Percentiles rank a stretch among this genome's conserved stretches.
phyloP scores from a whole-genome alignment of 2,113 vertebrate genomes.

The Oncorhynchus clarkii region DNA sequence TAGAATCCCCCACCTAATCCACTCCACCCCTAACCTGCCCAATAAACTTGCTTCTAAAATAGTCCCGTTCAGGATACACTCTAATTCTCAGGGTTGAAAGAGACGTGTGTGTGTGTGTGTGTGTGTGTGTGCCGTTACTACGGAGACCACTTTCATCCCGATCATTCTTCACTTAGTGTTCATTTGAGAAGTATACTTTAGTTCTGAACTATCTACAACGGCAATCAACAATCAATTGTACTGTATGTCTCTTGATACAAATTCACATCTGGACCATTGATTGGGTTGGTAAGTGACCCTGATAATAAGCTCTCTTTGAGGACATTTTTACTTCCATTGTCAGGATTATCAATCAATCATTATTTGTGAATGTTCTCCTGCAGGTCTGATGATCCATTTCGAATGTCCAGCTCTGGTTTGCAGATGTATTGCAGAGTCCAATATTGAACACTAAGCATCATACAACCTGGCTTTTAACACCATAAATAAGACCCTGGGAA shows the following conservation, averaged over 20 bases:
- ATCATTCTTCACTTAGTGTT: background rate
- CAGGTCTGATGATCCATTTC: too few species aligned
- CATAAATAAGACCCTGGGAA: too few species aligned
- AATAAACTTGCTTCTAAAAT: background rate
- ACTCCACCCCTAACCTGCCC: background rate
- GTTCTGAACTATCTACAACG: background rate
- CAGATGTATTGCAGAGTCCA: too few species aligned
- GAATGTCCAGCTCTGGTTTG: too few species aligned
- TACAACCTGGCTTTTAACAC: too few species aligned
- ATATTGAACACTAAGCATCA: too few species aligned
- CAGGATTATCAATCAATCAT: too few species aligned
- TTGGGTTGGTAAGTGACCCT: background rate
- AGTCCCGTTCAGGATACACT: background rate
- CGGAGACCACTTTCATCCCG: background rate
- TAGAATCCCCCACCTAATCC: background rate
- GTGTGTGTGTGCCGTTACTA: background rate
- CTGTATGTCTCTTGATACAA: background rate
- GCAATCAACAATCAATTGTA: background rate
- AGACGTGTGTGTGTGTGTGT: background rate
- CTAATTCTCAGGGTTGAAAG: background rate
- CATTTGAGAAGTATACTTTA: background rate
- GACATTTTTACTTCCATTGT: background rate
- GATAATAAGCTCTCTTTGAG: background rate
- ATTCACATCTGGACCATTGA: background rate
- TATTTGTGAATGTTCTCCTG: too few species aligned